Evolutionary conservation across 2,888 invertebrate genomes (phyloP).

Genomic region (Melanostoma mellinum): DNA sequence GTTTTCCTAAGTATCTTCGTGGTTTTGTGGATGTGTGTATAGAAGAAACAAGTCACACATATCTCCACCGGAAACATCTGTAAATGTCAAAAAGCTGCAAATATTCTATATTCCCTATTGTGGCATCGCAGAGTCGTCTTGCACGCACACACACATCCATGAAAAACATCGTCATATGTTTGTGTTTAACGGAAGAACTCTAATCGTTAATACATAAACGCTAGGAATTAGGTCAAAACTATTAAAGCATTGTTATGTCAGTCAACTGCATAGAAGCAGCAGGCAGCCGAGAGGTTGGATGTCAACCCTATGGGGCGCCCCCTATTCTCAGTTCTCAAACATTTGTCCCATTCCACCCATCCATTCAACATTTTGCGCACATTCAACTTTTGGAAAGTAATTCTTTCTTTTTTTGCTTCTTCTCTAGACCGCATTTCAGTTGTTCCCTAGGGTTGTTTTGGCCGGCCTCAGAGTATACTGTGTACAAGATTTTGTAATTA

Average conservation of each 20-base stretch:
- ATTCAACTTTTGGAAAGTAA: conserved; percentile 48
- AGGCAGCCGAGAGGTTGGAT: conserved; percentile 40
- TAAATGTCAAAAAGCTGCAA: conserved; percentile 60
- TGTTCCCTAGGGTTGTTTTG: conserved; percentile 26
- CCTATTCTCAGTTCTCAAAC: conserved; percentile 33
- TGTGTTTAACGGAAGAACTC: conserved; percentile 64
- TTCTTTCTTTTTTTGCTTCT: conserved; percentile 17
- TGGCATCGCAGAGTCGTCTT: conserved; percentile 8
- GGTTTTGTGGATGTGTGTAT: neutral
- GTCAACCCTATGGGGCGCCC: conserved; percentile 57
- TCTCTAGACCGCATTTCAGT: conserved; percentile 23
- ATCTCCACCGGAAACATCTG: conserved; percentile 67
- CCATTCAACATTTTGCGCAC: conserved; percentile 41
- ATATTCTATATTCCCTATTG: conserved; percentile 38
- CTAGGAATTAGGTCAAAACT: conserved; percentile 72
- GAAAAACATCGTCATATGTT: neutral
- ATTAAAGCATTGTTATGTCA: conserved; percentile 72
- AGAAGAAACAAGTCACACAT: neutral
- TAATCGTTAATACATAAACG: conserved; percentile 70
- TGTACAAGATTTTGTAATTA: conserved; percentile 17
- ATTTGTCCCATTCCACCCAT: conserved; percentile 26
- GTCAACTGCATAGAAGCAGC: conserved; percentile 50
- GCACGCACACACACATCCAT: conserved; percentile 1
- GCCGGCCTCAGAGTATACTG: neutral
- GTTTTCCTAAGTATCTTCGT: conserved; percentile 10